A percentile compares a stretch with the other conserved stretches of the same genome.
These are phyloP conservation scores for Vollenhovia emeryi DNA, from an alignment of 1,140 invertebrate genomes.

Conservation along the genomic window DNA sequence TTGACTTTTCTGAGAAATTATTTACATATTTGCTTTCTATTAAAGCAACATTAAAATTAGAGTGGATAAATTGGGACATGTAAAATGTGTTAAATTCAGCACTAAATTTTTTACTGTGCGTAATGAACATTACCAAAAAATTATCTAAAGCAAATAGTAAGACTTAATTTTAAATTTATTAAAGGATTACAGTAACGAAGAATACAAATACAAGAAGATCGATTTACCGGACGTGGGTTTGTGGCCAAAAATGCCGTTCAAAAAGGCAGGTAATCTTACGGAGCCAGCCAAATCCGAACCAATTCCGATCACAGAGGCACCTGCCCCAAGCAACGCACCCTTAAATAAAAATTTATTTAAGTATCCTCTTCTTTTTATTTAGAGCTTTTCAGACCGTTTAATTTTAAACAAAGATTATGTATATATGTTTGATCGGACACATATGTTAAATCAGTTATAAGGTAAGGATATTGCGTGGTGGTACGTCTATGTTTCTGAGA, in stretches of 20 bases:
- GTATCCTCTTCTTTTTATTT: not conserved
- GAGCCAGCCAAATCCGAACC: constrained; percentile 95
- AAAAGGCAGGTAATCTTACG: constrained; percentile 93
- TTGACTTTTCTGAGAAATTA: too few species aligned
- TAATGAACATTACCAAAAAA: not conserved
- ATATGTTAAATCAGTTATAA: too few species aligned
- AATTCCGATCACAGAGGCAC: constrained; percentile 92
- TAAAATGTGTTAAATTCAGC: too few species aligned
- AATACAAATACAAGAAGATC: not conserved
- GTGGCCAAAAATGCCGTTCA: constrained; percentile 95
- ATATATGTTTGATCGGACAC: too few species aligned
- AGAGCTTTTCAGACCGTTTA: not conserved
- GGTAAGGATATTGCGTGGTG: not conserved
- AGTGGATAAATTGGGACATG: too few species aligned
- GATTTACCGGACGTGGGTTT: constrained; percentile 90
- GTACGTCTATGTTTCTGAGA: not conserved
- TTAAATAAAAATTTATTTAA: constrained; percentile 75
- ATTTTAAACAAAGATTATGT: not conserved
- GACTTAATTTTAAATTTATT: not conserved
- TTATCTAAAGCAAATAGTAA: not conserved
- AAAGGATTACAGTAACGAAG: not conserved
- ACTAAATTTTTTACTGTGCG: too few species aligned
- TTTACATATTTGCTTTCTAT: too few species aligned
- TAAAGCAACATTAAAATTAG: too few species aligned
- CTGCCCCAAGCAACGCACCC: constrained; percentile 89